These are phyloP conservation scores for Sarcoramphus papa DNA, from an alignment of 2,797 vertebrate species.

Conservation along the genomic window DNA sequence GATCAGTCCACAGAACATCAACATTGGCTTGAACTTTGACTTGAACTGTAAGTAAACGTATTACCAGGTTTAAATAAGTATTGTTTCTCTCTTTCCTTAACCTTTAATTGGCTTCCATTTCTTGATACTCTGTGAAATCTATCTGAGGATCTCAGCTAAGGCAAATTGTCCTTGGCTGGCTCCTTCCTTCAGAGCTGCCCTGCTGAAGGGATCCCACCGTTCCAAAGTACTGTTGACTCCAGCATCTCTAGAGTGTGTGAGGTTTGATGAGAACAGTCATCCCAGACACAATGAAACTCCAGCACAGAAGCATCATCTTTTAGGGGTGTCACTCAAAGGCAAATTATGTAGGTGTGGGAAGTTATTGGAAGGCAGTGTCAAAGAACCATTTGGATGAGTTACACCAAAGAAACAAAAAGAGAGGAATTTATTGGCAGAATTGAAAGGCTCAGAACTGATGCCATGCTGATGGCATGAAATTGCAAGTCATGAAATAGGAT, in stretches of 20 bases:
- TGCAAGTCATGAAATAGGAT: not conserved
- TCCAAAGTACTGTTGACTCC: not conserved
- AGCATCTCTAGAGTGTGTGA: fast-evolving
- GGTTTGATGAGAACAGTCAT: not conserved
- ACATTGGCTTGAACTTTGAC: not conserved
- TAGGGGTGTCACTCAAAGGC: not conserved
- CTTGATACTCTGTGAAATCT: not conserved
- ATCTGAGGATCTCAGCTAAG: not conserved
- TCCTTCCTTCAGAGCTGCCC: not conserved
- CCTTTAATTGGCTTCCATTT: not conserved
- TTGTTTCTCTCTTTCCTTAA: not conserved
- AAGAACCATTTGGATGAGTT: not conserved
- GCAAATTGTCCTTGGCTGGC: not conserved
- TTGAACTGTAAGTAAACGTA: not conserved
- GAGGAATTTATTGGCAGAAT: not conserved
- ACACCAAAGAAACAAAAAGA: not conserved
- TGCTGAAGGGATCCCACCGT: not conserved
- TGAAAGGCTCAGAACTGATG: not conserved
- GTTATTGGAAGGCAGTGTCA: not conserved
- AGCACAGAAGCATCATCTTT: not conserved
- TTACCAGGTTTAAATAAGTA: not conserved
- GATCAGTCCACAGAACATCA: not conserved
- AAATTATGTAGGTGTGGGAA: not conserved
- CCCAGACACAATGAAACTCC: not conserved
- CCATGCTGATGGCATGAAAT: not conserved